Base-by-base conservation (phyloP, 2,113 vertebrate genomes). In the Upupa epops region DNA sequence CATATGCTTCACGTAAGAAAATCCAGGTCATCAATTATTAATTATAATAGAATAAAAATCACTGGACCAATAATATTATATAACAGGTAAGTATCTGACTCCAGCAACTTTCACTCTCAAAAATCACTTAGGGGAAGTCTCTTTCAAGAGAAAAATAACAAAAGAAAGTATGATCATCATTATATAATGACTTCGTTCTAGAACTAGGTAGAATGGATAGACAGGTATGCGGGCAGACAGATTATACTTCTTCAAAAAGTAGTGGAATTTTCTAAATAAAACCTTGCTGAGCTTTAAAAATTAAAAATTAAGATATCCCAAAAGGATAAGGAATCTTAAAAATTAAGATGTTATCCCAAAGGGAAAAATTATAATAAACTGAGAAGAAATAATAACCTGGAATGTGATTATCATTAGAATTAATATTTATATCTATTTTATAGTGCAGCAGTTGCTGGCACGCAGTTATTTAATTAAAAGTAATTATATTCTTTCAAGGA, bases 11-110 rank as follows among this genome's bases (percentile, higher is more conserved):
- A 1, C 37, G 71, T 48, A 88, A 76, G 58, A 80, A 89, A 92
- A 92, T 77, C 45, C 69, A 88, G 65, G 80, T 80, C 72, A 92
- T 88, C 76, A 80, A 52, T 59, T 89, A 90, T 31, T 89, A 63
- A 88, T 63, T 71, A 0, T 63, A 85, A 71, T 26, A 60, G 32
- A 36, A 84, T 37, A 73, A 61, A 75, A 93, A 79, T 84, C 69
- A 66, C 46, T 73, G 63, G 40, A 63, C 48, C 24, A 56, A 25
- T 68, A 83, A 51, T 52, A 65, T 68, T 71, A 86, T 78, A 19
- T 34, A 83, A 31, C 11, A 28, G 58, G 3, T 36, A 88, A 90
- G 24, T 72, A 86, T 32, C 68, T 56, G 21, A 70, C 29, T 48
- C 24, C 45, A 77, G 64, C 21, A 86, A 88, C 11, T 77, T 36